These are phyloP conservation scores for Sapayoa aenigma DNA, from an alignment of 2,113 vertebrate species.

Conservation along the genomic window DNA sequence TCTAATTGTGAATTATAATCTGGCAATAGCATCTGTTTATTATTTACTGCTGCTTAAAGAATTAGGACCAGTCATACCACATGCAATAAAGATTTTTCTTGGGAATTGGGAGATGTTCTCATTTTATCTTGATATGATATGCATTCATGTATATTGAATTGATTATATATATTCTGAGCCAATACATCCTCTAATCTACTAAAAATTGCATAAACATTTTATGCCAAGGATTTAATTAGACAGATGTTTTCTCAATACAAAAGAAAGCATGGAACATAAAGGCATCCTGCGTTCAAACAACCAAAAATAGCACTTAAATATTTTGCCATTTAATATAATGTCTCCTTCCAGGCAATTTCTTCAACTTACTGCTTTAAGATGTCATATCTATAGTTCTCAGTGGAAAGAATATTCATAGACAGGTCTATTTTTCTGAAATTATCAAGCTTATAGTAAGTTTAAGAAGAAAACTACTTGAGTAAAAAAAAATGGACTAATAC, in stretches of 20 bases:
- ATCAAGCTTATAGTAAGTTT: not conserved
- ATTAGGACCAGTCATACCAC: not conserved
- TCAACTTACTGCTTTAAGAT: not conserved
- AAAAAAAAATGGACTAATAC: not conserved
- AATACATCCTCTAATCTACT: constrained; percentile 27
- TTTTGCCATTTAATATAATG: not conserved
- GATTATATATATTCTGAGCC: not conserved
- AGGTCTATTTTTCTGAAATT: not conserved
- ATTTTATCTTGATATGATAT: constrained; percentile 21
- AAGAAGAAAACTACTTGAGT: not conserved
- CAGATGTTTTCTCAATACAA: constrained; percentile 45
- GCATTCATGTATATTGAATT: constrained; percentile 23
- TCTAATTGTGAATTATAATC: constrained; percentile 44
- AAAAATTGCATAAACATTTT: constrained; percentile 14
- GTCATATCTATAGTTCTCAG: not conserved
- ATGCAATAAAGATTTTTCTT: not conserved
- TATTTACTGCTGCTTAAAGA: constrained; percentile 49
- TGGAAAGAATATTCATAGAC: not conserved
- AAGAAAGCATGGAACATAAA: not conserved
- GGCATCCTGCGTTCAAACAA: not conserved
- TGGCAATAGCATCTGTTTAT: constrained; percentile 20
- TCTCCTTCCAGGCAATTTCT: not conserved
- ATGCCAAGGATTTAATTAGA: constrained; percentile 48
- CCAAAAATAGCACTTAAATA: not conserved
- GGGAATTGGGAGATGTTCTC: not conserved